Evolutionary conservation across 2,113 vertebrate species (phyloP).

Genomic region (Cinclus cinclus): DNA sequence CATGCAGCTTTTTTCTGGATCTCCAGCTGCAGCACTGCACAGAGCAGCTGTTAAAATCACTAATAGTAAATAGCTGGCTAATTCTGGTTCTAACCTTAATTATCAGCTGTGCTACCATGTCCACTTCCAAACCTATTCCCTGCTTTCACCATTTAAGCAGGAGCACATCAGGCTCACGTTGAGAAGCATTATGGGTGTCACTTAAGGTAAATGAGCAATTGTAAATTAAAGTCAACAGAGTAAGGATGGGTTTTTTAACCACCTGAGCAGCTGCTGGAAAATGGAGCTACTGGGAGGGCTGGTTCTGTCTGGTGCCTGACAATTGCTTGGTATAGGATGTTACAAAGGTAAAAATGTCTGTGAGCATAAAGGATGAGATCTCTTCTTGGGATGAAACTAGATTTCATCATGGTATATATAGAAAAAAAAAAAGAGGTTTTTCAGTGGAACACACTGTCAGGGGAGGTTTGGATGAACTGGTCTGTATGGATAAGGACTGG

Average conservation of each 20-base stretch:
- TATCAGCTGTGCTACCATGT: neutral
- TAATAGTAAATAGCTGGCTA: neutral
- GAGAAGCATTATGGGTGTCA: neutral
- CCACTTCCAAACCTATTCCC: neutral
- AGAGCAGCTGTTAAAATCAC: neutral
- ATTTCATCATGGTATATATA: neutral
- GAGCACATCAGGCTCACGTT: neutral
- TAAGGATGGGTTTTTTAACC: neutral
- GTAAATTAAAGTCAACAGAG: neutral
- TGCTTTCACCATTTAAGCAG: neutral
- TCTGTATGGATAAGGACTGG: neutral
- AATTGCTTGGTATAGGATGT: neutral
- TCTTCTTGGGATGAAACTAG: neutral
- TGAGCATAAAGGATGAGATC: neutral
- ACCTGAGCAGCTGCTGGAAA: neutral
- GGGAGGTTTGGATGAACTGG: neutral
- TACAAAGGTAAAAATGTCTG: neutral
- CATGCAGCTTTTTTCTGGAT: neutral
- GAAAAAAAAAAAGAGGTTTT: neutral
- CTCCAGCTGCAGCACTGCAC: neutral
- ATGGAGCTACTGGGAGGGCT: neutral
- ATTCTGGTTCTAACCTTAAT: neutral
- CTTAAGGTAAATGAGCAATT: neutral
- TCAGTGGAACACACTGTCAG: neutral
- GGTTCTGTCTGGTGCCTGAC: neutral